Evolutionary conservation across 2,797 vertebrate species (phyloP).

Genomic region (Enteromius argenteus): DNA sequence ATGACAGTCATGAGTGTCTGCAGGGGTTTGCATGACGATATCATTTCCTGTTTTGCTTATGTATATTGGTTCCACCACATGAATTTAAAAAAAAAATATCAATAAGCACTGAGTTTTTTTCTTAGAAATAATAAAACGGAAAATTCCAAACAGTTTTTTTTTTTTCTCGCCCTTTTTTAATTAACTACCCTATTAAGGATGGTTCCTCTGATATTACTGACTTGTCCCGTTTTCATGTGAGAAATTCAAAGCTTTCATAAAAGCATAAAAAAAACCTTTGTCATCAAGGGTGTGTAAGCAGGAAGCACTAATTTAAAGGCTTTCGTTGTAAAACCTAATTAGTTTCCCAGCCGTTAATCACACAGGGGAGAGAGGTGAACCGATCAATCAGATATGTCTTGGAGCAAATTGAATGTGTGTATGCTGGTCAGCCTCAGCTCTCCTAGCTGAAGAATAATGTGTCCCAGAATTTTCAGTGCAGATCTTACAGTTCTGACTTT

Average conservation of each 20-base stretch:
- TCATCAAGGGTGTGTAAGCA: background rate
- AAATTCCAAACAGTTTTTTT: background rate
- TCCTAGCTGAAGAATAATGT: background rate
- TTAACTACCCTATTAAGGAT: background rate
- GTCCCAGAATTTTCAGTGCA: background rate
- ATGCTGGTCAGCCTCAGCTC: background rate
- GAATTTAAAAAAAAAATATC: background rate
- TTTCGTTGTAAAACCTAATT: slow-evolving; percentile 48
- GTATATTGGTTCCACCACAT: background rate
- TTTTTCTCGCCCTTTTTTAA: no score
- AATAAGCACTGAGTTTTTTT: no score
- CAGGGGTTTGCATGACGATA: background rate
- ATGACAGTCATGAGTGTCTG: background rate
- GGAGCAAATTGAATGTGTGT: background rate
- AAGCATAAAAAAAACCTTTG: slow-evolving; percentile 8
- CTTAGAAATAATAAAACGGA: background rate
- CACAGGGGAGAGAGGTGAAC: background rate
- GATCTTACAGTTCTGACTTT: background rate
- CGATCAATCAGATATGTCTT: slow-evolving; percentile 35
- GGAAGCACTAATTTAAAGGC: slow-evolving; percentile 28
- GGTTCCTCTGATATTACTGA: background rate
- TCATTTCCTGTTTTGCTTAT: background rate
- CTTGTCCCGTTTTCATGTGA: background rate
- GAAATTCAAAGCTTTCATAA: slow-evolving; percentile 4
- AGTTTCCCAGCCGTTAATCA: slow-evolving; percentile 39